Evolutionary conservation across 1,140 invertebrate species (phyloP).

Genomic region (Drosophila ironensis): DNA sequence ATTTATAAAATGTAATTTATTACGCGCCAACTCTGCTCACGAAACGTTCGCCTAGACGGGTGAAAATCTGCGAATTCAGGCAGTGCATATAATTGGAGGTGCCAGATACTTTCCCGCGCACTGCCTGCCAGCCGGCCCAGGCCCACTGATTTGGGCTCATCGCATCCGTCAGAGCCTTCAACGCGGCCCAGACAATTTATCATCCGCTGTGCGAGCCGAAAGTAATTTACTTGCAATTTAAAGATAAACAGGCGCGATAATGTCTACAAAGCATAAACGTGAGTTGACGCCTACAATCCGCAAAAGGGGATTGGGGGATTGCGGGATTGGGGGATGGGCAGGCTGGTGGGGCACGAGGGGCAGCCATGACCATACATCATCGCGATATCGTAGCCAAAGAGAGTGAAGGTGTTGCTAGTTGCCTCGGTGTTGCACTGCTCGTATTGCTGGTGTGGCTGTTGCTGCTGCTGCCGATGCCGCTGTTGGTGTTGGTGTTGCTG

Average conservation of each 20-base stretch:
- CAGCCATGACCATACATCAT: constrained; percentile 68
- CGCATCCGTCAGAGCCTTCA: constrained; percentile 72
- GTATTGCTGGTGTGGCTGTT: constrained; percentile 34
- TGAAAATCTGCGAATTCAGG: constrained; percentile 31
- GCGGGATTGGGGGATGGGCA: neutral
- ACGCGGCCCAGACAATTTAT: constrained; percentile 69
- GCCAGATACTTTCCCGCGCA: constrained; percentile 29
- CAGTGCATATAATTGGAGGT: constrained; percentile 24
- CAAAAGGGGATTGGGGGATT: neutral
- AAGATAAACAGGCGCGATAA: constrained; percentile 81
- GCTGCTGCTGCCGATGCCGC: constrained; percentile 41
- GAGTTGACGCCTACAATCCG: constrained; percentile 80
- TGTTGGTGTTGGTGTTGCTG: constrained; percentile 18
- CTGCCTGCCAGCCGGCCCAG: neutral
- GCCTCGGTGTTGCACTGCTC: constrained; percentile 20
- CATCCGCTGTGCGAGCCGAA: constrained; percentile 71
- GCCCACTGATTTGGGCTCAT: constrained; percentile 33
- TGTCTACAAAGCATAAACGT: constrained; percentile 81
- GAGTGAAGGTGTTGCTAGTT: constrained; percentile 70
- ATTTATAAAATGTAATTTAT: constrained; percentile 25
- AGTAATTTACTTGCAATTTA: constrained; percentile 81
- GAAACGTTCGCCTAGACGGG: constrained; percentile 17
- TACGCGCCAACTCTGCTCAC: constrained; percentile 26
- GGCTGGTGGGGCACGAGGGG: neutral
- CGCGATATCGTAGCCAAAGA: constrained; percentile 60